These are phyloP conservation scores for Drosophila pruinosa DNA, from an alignment of 1,140 invertebrate genomes.

Conservation along the genomic window DNA sequence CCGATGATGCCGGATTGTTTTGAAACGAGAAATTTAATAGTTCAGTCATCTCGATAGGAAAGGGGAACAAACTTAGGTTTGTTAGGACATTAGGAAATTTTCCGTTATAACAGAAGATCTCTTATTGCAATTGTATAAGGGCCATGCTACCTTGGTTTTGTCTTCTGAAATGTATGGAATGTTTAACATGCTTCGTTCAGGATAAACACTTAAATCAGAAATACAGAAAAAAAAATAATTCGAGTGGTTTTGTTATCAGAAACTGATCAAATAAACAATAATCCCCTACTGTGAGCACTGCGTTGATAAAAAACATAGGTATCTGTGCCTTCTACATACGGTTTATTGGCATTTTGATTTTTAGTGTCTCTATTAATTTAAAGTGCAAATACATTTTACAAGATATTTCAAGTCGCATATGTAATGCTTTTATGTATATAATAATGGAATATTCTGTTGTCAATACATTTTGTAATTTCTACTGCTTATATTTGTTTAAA, in stretches of 20 bases:
- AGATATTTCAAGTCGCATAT: constrained; percentile 3
- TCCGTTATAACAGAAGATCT: constrained; percentile 31
- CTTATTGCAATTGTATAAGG: not conserved
- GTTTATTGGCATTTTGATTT: constrained; percentile 35
- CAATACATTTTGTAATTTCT: constrained; percentile 42
- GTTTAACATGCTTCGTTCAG: constrained; percentile 1
- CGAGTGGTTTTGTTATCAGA: not conserved
- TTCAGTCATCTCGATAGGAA: not conserved
- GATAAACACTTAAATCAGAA: constrained; percentile 6
- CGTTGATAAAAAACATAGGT: not conserved
- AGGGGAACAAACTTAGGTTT: not conserved
- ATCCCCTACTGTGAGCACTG: not conserved
- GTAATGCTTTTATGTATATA: constrained; percentile 39
- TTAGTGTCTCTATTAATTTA: not conserved
- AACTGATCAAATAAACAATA: not conserved
- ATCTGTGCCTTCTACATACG: constrained; percentile 34
- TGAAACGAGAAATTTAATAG: not conserved
- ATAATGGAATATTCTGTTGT: constrained; percentile 54
- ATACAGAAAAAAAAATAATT: constrained; percentile 6
- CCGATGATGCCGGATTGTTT: not conserved
- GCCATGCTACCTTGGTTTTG: constrained; percentile 10
- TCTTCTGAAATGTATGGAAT: constrained; percentile 1
- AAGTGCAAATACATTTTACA: constrained; percentile 5
- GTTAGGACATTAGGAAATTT: constrained; percentile 43
- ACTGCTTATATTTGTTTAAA: constrained; percentile 45